Percentiles rank a stretch among this genome's conserved stretches.
phyloP scores from a whole-genome alignment of 2,113 vertebrate species.

The Melanotaenia duboulayi region DNA sequence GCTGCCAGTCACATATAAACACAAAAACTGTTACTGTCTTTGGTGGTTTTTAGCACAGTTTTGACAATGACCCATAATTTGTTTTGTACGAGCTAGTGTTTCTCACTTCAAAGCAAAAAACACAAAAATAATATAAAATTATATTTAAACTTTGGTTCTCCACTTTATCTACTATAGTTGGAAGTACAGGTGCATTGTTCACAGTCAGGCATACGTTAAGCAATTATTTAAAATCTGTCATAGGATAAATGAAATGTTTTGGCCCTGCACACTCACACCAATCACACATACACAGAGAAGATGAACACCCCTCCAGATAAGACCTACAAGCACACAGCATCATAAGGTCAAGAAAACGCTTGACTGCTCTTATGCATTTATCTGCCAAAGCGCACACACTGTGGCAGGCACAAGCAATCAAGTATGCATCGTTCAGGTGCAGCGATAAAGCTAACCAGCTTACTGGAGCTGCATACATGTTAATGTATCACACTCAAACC shows the following conservation, averaged over 20 bases:
- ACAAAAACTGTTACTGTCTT: background rate
- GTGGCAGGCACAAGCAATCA: constrained; percentile 29
- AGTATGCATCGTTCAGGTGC: constrained; percentile 63
- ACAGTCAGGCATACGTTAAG: constrained; percentile 31
- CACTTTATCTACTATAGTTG: background rate
- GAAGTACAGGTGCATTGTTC: constrained; percentile 25
- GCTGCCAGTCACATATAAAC: constrained; percentile 51
- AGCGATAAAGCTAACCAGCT: constrained; percentile 52
- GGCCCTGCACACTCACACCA: background rate
- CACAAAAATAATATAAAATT: background rate
- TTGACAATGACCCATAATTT: background rate
- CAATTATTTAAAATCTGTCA: constrained; percentile 43
- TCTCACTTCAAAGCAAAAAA: background rate
- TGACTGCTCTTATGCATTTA: constrained; percentile 65
- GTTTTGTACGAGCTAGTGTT: background rate
- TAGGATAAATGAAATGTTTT: constrained; percentile 10
- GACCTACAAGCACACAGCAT: constrained; percentile 50
- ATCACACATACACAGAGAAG: constrained; percentile 13
- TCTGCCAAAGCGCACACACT: constrained; percentile 55
- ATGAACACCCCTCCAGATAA: constrained; percentile 49
- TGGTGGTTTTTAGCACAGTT: constrained; percentile 2
- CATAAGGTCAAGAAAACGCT: constrained; percentile 73
- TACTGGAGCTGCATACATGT: constrained; percentile 39
- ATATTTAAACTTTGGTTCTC: background rate
- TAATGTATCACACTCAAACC: constrained; percentile 42